Conservation (phyloP, 1,140 invertebrate genomes). For the Trichoplusia ni region DNA sequence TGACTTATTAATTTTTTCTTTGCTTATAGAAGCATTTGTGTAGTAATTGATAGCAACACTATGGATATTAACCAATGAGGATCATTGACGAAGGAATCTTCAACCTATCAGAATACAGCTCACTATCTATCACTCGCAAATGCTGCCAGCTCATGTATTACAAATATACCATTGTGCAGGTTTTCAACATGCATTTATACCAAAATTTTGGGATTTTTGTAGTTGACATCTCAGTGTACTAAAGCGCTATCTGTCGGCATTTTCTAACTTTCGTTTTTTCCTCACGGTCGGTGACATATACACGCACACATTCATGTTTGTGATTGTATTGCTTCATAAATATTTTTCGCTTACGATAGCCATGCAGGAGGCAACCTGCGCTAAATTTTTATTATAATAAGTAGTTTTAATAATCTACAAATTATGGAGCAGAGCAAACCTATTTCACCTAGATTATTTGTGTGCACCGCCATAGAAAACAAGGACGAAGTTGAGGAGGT, state of each 20-base stretch:
- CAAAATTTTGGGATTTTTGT: slow-evolving; percentile 3
- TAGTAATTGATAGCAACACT: too few species aligned
- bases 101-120: background rate
- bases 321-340: slow-evolving; percentile 75
- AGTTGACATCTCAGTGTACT: background rate
- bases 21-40: too few species aligned
- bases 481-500: slow-evolving; percentile 93
- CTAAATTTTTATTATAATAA: slow-evolving; percentile 77
- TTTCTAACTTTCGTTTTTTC: slow-evolving; percentile 44
- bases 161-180: background rate
- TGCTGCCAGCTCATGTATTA: background rate
- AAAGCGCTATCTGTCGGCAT: slow-evolving; percentile 43
- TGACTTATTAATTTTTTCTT: too few species aligned
- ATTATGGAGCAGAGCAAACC: slow-evolving; percentile 83
- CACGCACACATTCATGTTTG: slow-evolving; percentile 58
- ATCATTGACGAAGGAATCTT: too few species aligned
- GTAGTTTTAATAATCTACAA: slow-evolving; percentile 71
- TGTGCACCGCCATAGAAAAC: slow-evolving; percentile 87
- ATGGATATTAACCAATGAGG: too few species aligned
- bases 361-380: slow-evolving; percentile 81
- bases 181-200: slow-evolving; percentile 5
- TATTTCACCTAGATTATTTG: slow-evolving; percentile 82
- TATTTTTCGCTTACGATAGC: slow-evolving; percentile 82
- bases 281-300: slow-evolving; percentile 42
- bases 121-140: background rate